Evolutionary conservation across 1,140 invertebrate genomes (phyloP).

Genomic region (Drosophila nikananu): DNA sequence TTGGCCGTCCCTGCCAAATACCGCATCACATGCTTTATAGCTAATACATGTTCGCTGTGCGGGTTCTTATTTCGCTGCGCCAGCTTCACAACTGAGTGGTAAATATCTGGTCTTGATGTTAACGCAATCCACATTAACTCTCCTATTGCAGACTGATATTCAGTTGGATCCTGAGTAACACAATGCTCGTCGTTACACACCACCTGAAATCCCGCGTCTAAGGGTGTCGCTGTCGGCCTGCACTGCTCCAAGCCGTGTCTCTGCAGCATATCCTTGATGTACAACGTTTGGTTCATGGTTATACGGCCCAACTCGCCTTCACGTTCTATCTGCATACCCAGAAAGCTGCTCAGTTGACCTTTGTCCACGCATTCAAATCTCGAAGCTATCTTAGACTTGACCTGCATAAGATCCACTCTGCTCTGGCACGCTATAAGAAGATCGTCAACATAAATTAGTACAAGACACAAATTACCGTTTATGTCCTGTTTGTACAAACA

Average conservation of each 20-base stretch:
- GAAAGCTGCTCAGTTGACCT: background rate
- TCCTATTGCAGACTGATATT: too few species aligned
- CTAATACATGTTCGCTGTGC: conserved; percentile 2
- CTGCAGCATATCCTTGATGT: conserved; percentile 7
- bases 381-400: background rate
- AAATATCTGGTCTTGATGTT: background rate
- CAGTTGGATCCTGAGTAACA: background rate
- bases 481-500: too few species aligned
- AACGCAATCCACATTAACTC: too few species aligned
- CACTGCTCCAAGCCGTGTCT: background rate
- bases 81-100: conserved; percentile 5
- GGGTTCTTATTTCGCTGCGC: conserved; percentile 5
- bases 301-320: background rate
- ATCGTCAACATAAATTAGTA: too few species aligned
- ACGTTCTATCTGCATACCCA: background rate
- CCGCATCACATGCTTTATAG: background rate
- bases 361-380: background rate
- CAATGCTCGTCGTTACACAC: background rate
- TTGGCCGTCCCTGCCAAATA: background rate
- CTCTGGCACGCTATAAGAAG: too few species aligned
- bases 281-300: background rate
- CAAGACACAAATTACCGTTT: too few species aligned
- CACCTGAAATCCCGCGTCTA: conserved; percentile 8
- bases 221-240: background rate
- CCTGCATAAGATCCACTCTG: too few species aligned